Evolutionary conservation across 2,888 invertebrate species (phyloP), one percentile per base, ranked within the genome.

Genomic region (Drosophila nr. perissopoda): DNA sequence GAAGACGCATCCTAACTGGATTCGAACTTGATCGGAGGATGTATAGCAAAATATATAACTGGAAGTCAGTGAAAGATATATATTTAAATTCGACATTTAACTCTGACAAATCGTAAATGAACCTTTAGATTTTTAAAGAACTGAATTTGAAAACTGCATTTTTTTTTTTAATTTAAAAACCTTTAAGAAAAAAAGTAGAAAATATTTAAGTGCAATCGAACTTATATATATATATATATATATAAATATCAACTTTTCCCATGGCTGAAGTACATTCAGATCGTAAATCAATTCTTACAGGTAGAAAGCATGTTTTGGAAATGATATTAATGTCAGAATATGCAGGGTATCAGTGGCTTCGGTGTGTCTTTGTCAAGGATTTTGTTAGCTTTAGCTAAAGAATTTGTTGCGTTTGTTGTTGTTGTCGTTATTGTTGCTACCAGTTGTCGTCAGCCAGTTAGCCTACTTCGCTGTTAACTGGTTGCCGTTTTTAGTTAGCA

Each of bases 391-490:
- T 49, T n/a, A 31, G 38, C 75, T 54, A 38, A 45, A 36, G 49
- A 58, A 62, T 54, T 49, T 34, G 16, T 48, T 48, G 34, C 29
- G 10, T 10, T 27, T 45, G 53, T 18, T 49, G 48, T 1, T 49
- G 18, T 10, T 48, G 27, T 4, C 53, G 52, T 4, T 48, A 8
- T 21, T 57, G 48, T 4, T 69, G 40, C 16, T 60, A 59, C 21
- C 34, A 45, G 56, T 58, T 38, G 38, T 8, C 27, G 66, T 49
- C 65, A 87, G 89, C 77, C 80, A 83, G 87, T 84, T 89, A 87
- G 84, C 84, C 89, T 75, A 89, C 59, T 74, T 75, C 64, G 54
- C 34, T 83, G 71, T 78, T 82, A 84, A 89, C 87, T 84, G 78
- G 78, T 78, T 89, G 64, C 61, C 61, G 67, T 67, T 65, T 52